Evolutionary conservation across 2,113 vertebrate genomes (phyloP).

Genomic region (Corythaixoides concolor): DNA sequence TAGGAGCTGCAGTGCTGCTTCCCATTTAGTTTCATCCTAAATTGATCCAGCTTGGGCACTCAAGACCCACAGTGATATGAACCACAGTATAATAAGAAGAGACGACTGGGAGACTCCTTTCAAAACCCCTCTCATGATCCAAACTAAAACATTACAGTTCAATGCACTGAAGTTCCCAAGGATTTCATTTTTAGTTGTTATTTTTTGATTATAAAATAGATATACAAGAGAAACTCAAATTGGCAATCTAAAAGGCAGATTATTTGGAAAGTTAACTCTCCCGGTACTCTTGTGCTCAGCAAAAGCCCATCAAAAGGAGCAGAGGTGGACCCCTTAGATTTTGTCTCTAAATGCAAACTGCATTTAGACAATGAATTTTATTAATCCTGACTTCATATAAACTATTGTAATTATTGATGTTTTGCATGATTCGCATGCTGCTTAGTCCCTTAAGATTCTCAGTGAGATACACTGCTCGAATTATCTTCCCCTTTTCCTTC

Average conservation of each 20-base stretch:
- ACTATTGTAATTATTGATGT: background rate
- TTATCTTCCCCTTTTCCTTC: background rate
- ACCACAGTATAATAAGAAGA: accelerated
- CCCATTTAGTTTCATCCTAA: background rate
- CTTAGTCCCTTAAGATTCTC: background rate
- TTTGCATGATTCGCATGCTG: background rate
- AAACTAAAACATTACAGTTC: background rate
- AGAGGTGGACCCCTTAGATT: background rate
- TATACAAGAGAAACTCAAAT: background rate
- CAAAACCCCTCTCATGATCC: background rate
- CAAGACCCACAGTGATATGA: background rate
- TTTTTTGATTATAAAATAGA: background rate
- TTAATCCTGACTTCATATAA: background rate
- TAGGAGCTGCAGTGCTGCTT: background rate
- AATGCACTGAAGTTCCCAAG: background rate
- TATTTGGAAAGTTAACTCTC: background rate
- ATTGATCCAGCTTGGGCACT: background rate
- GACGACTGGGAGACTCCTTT: background rate
- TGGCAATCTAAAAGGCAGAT: background rate
- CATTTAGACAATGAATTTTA: background rate
- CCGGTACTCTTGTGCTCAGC: background rate
- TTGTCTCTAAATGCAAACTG: background rate
- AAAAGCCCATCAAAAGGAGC: background rate
- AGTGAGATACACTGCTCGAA: background rate
- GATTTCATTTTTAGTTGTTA: background rate